A percentile compares a stretch with the other conserved stretches of the same genome.
Evolutionary conservation across 2,113 vertebrate species (phyloP).

Genomic region (Myrmophylax atrothorax): DNA sequence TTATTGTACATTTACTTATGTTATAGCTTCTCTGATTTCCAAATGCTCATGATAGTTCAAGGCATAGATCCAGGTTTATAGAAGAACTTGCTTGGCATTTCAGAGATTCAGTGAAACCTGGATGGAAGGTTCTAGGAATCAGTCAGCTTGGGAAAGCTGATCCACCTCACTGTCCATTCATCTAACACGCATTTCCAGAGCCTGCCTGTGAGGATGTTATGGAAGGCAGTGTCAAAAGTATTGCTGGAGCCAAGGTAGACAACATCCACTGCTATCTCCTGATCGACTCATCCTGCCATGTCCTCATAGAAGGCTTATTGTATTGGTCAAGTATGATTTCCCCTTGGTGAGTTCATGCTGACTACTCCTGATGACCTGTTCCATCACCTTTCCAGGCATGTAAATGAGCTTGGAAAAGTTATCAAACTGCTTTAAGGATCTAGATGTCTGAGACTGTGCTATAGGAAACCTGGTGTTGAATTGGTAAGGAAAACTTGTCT

Average conservation of each 20-base stretch:
- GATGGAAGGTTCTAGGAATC: neutral
- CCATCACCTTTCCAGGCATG: neutral
- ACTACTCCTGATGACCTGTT: neutral
- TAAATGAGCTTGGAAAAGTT: neutral
- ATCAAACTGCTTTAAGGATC: neutral
- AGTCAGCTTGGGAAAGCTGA: neutral
- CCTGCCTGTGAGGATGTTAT: neutral
- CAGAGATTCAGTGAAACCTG: neutral
- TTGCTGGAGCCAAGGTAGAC: neutral
- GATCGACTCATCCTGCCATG: neutral
- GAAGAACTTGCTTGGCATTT: neutral
- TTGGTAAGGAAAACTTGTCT: neutral
- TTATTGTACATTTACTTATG: neutral
- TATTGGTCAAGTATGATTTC: neutral
- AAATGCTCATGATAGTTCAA: neutral
- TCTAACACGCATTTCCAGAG: neutral
- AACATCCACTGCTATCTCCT: neutral
- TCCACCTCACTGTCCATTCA: neutral
- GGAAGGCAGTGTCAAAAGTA: neutral
- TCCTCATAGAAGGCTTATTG: neutral
- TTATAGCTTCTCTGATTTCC: neutral
- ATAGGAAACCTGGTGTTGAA: neutral
- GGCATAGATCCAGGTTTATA: neutral
- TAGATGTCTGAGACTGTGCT: neutral
- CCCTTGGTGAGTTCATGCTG: neutral